Base-by-base conservation (phyloP, 92 coral and sea anemone genomes). In the Phymanthus crucifer region DNA sequence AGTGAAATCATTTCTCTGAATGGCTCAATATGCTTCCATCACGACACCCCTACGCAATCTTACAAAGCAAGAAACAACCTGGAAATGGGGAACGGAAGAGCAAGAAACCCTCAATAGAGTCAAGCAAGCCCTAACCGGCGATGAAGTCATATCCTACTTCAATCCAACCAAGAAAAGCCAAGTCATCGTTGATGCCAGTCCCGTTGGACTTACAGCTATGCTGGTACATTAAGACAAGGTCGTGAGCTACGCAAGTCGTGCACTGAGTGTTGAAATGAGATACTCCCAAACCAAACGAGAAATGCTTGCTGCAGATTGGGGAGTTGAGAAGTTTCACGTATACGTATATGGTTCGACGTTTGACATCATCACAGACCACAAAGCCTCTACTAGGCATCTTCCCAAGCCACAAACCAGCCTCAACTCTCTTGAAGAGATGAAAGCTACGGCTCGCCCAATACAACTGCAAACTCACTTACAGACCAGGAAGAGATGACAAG, bases 81-180 rank as follows among this genome's bases (percentile, higher is more conserved):
- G 95, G 92, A 85, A 91, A 61, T 83, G 90, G 92, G 79, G 54
- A 38, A 80, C 75, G 40, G 83, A 84, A 32, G 84, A 85, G 72
- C 90, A 91, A 58, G 58, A 26, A 40, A 84, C 87, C 26, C 77
- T 85, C 31, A 82, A 82, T 27, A 31, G 82, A 33, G 82, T 88
- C 75, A 74, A 87, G 87, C 76, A 78, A 47, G 86, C 82, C 32
- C 78, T 92, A 64, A 82, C 84, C 50, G 85, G 87, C 48, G 80
- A 77, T n/a, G 78, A 71, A 14, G 89, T 85, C 18, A 85, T 85
- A 88, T 64, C 90, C 0, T 91, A 91, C 70, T 78, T 73, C 14
- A 14, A 45, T 45, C 50, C 50, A 45, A 45, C 50, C 66, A 75
- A 84, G 66, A 24, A 82, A 43, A 86, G 90, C 12, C 85, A 85